These are phyloP conservation scores for Ophiothrix spiculata DNA, from an alignment of 35 echinoderm and acorn worm genomes.

Conservation along the genomic window DNA sequence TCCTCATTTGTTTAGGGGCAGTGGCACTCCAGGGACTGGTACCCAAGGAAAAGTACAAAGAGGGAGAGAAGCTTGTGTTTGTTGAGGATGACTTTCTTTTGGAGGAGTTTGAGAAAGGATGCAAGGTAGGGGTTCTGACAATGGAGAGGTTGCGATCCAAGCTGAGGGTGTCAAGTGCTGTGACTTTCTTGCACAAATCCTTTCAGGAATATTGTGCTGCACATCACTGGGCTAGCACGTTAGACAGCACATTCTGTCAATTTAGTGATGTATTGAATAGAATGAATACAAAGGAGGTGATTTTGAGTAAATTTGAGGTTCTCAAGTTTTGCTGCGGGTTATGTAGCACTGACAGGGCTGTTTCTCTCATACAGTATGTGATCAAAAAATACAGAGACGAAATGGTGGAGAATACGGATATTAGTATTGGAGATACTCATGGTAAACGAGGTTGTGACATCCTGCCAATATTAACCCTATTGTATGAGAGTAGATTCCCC, in stretches of 20 bases:
- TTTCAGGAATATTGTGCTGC: constrained; percentile 41
- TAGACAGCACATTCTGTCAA: neutral
- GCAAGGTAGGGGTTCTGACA: constrained; percentile 4
- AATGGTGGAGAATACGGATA: too few relatives aligned
- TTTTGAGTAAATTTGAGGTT: neutral
- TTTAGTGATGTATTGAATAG: neutral
- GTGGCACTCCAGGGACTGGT: constrained; percentile 13
- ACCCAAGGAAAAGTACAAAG: neutral
- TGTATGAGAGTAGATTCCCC: neutral
- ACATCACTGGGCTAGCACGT: neutral
- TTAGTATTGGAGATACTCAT: neutral
- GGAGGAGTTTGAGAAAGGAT: neutral
- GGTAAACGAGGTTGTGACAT: neutral
- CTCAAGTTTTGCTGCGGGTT: neutral
- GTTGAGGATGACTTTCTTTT: neutral
- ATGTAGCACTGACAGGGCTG: neutral
- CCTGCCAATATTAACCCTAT: neutral
- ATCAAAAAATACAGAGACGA: neutral
- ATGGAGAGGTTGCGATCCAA: neutral
- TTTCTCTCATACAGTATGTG: neutral
- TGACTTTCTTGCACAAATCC: constrained; percentile 3
- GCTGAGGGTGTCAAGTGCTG: neutral
- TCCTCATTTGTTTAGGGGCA: neutral
- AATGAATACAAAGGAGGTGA: neutral
- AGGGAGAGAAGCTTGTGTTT: constrained; percentile 29